Evolutionary conservation across 2,797 vertebrate species (phyloP), one percentile per base, ranked within the genome.

Genomic region (Girardinus metallicus): DNA sequence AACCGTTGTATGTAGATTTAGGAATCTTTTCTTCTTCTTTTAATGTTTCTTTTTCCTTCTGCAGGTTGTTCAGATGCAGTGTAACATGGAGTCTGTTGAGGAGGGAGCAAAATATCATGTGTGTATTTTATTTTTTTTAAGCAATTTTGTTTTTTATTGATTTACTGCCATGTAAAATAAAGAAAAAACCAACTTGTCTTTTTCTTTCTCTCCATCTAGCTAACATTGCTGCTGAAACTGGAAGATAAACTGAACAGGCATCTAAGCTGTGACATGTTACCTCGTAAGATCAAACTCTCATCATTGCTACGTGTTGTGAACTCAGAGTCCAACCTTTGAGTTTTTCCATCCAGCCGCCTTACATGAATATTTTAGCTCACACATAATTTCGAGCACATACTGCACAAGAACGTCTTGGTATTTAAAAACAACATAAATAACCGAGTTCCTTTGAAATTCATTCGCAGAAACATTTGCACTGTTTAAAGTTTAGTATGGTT

Each of bases 211-310:
- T 85, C 73, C 44, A 76, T 79, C 64, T 71, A 99, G 98, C 88
- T 99, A 83, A 99, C 98, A 0, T 95, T 99, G 90, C 95, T 99
- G 92, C 96, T 99, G 93, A 99, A 99, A 94, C 96, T 99, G 94
- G 98, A 99, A 91, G 98, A 99, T 95, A 99, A 99, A 92, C 91
- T 99, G 94, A 99, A 99, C 89, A 96, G 98, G 93, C 98, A 99
- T 93, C 95, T 99, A 94, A 99, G 98, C 97, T 99, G 98, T 94
- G 98, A 99, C 93, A 95, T 98, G 89, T 96, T 98, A 95, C 97
- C 97, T 92, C 96, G 94, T 95, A 92, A 94, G 93, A 78, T 9
- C 55, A 79, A 46, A 26, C 51, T 84, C 43, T 57, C 47, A 29
- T 77, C 44, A 1, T 46, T 12, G 23, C 2, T 70, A 66, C 34